Evolutionary conservation across 2,113 vertebrate species (phyloP).

Genomic region (Collichthys lucidus): DNA sequence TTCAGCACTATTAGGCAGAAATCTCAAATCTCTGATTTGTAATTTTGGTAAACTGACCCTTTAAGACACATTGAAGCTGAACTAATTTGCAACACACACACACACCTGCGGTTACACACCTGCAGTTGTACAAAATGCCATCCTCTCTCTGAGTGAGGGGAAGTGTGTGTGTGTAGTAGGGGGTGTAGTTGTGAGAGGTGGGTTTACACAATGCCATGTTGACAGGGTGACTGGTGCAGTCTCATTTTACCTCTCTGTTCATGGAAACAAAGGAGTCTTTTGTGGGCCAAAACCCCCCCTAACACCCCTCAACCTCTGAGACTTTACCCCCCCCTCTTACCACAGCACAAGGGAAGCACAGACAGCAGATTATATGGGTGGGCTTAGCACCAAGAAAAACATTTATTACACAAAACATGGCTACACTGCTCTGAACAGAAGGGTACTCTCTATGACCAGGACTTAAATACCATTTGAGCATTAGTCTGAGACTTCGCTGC

Average conservation of each 20-base stretch:
- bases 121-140: background rate
- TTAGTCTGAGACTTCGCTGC: background rate
- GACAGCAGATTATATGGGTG: constrained; percentile 34
- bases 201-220: constrained; percentile 46
- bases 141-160: background rate
- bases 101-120: background rate
- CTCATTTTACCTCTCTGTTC: constrained; percentile 55
- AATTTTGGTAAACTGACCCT: too few relatives aligned
- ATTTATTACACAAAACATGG: constrained; percentile 10
- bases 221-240: constrained; percentile 34
- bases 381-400: constrained; percentile 15
- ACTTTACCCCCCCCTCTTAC: constrained; percentile 5
- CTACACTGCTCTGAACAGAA: background rate
- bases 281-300: constrained; percentile 26
- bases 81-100: too few relatives aligned
- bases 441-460: background rate
- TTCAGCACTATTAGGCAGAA: too few relatives aligned
- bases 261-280: constrained; percentile 34
- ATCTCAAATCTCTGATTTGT: too few relatives aligned
- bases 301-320: background rate
- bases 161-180: background rate
- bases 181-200: background rate
- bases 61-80: too few relatives aligned
- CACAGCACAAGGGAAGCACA: constrained; percentile 34
- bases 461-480: constrained; percentile 2